Conservation (phyloP, 1,140 invertebrate species). For the Drosophila takahashii region DNA sequence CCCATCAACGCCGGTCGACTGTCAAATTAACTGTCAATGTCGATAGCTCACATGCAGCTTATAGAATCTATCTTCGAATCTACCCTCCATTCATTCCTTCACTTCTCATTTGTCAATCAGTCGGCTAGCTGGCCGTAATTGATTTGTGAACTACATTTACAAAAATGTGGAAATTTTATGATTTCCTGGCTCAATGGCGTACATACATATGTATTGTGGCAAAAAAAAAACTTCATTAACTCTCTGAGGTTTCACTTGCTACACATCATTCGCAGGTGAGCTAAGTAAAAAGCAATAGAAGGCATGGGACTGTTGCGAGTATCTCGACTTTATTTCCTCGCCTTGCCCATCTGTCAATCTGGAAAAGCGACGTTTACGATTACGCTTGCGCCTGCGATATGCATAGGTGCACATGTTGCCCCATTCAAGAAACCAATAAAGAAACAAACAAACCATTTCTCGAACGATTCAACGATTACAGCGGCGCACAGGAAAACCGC, state of each 20-base stretch:
- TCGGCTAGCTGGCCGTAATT: constrained; percentile 54
- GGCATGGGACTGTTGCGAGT: constrained; percentile 16
- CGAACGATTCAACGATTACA: constrained; percentile 29
- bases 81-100: background rate
- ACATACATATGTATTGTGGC: background rate
- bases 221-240: constrained; percentile 70
- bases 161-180: constrained; percentile 31
- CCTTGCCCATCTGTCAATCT: constrained; percentile 75
- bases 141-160: constrained; percentile 71
- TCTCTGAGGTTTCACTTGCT: constrained; percentile 69
- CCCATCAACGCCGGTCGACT: constrained; percentile 58
- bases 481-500: constrained; percentile 81
- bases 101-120: constrained; percentile 57
- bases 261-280: constrained; percentile 28
- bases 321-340: constrained; percentile 19
- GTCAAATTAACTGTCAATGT: constrained; percentile 67
- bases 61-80: background rate
- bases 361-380: constrained; percentile 55
- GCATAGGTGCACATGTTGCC: constrained; percentile 84
- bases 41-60: constrained; percentile 50
- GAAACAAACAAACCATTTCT: constrained; percentile 65
- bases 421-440: constrained; percentile 67
- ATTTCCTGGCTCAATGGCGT: constrained; percentile 35
- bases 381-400: constrained; percentile 67
- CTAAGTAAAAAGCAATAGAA: constrained; percentile 22